Base-by-base conservation (phyloP, 2,797 vertebrate genomes). In the Calcarius lapponicus region DNA sequence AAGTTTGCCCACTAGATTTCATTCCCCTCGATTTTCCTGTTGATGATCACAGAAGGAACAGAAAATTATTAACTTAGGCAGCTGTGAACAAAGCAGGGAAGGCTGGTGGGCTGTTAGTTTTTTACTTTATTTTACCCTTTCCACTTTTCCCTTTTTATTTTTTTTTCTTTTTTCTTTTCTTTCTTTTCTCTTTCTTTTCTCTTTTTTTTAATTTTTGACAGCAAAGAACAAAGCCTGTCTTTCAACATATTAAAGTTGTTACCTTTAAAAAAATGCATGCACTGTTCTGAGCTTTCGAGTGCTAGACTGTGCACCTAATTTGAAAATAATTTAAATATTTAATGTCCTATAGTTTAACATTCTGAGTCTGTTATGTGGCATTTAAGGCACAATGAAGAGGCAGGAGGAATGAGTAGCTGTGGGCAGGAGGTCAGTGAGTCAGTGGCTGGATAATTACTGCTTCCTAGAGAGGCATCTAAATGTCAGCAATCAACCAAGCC, bases 131-230 rank as follows among this genome's bases (percentile, higher is more conserved):
- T 58, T 28, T 3, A 6, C 29, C 3, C 4, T 26, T 50, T 38
- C 34, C 11, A 3, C 4, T 42, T 62, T 72, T 18, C 4, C 1
- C 6, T 22, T 62, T n/a, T 31, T 9, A 5, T 5, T 34, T 16
- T 13, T 40, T 15, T 4, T 4, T 5, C 10, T 32, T 28, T 11
- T 13, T 12, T 11, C 13, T 25, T 9, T 25, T 11, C 8, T 4
- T 4, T 11, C 7, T 24, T 22, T 5, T 3, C 21, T 10, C 8
- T 19, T 25, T 8, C 2, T 25, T 3, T 1, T 32, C 4, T 7
- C 3, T 6, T 28, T 32, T 22, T 13, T 13, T 3, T 12, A 8
- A 8, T 31, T 38, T 61, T 54, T 53, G 7, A 62, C 18, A 67
- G 18, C 28, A 56, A 65, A 69, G 11, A 47, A 31, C 28, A 71